Evolutionary conservation across 2,888 invertebrate species (phyloP), one percentile per base, ranked within the genome.

Genomic region (Hipparchia semele): DNA sequence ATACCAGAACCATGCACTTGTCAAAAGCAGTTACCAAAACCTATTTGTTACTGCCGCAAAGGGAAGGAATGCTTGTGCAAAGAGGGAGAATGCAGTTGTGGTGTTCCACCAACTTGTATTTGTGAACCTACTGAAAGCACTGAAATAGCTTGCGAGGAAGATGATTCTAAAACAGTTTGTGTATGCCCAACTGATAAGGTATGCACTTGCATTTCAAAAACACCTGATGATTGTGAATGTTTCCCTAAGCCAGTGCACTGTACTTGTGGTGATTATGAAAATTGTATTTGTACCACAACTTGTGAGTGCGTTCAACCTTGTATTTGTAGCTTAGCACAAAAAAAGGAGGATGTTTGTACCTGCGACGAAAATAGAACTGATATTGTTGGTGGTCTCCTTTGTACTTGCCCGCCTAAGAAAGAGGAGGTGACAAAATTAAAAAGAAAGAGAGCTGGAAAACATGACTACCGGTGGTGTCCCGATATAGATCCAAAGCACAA

Each of bases 401-500:
- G 88, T 73, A 86, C 84, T 9, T 89, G 90, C 74, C 75, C 79
- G 54, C 80, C 79, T 70, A 81, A 83, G 71, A 73, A 81, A 59
- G 80, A 83, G 23, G 71, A 80, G 58, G 74, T 76, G 0, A 84
- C 80, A 65, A 90, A 86, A 77, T 72, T 91, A 23, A 91, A 89
- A 81, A 87, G 76, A 81, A 81, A 85, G 13, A 83, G 87, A 72
- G 88, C 88, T 56, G 89, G 90, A 7, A 91, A 89, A 82, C 84
- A 92, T 54, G 91, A 90, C 1, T 91, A 89, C 78, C 83, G 90
- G 64, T 93, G 92, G 93, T 93, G 94, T 75, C 87, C 87, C 62
- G 89, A 90, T 61, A 87, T 92, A 7, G 90, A 92, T 80, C 89
- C 94, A 4, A 81, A 81, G 10, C 92, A 94, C 74, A 92, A 90